Conservation (phyloP, 2,113 vertebrate species). For the Burhinus bistriatus region DNA sequence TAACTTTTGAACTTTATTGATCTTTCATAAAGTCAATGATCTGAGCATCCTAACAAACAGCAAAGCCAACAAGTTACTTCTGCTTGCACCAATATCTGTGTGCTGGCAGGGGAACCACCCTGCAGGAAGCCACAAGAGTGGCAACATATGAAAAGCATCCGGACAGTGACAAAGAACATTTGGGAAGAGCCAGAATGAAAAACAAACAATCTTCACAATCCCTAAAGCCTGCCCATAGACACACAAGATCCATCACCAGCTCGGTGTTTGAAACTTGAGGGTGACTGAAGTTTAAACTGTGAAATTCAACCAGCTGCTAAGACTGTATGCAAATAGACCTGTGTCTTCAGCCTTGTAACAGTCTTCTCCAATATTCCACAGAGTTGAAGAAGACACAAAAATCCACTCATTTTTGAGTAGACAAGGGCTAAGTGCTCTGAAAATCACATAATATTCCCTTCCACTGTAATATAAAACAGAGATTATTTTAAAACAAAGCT, state of each 20-base stretch:
- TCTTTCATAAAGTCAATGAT: neutral
- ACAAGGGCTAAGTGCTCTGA: neutral
- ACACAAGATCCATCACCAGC: neutral
- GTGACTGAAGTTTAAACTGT: neutral
- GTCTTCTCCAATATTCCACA: neutral
- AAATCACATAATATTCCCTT: neutral
- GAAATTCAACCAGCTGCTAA: neutral
- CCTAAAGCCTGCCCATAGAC: neutral
- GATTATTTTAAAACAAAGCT: neutral
- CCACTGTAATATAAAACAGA: neutral
- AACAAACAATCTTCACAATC: neutral
- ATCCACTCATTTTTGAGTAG: neutral
- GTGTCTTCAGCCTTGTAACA: neutral
- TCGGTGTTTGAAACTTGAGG: neutral
- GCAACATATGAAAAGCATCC: accelerated
- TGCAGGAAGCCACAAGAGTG: neutral
- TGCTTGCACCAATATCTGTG: neutral
- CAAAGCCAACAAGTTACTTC: neutral
- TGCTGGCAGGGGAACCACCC: neutral
- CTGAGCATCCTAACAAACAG: neutral
- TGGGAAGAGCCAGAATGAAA: neutral
- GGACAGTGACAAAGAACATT: neutral
- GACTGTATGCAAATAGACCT: neutral
- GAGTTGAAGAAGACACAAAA: neutral
- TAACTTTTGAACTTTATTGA: neutral